These are phyloP conservation scores for Hetaerina titia DNA, from an alignment of 2,888 invertebrate species.

Conservation along the genomic window DNA sequence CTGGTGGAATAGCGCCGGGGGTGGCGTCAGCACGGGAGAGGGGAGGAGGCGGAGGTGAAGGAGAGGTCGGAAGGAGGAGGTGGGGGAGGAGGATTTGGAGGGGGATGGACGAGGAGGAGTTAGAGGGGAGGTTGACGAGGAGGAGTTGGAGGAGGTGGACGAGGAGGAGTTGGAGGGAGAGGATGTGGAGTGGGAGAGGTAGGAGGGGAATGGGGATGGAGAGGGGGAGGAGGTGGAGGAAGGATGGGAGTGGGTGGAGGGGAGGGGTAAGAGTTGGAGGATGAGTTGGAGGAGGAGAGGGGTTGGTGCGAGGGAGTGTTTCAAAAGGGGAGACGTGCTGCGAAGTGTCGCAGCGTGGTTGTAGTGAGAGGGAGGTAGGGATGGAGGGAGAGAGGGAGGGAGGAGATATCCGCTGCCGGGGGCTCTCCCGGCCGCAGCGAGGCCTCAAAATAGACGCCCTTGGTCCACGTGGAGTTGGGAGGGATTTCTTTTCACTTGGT, in stretches of 20 bases:
- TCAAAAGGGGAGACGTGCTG: slow-evolving; percentile 7
- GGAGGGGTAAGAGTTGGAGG: background rate
- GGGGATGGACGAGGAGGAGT: background rate
- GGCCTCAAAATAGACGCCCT: slow-evolving; percentile 57
- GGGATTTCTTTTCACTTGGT: slow-evolving; percentile 61
- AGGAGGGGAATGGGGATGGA: background rate
- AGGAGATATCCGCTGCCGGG: background rate
- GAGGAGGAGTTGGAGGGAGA: background rate
- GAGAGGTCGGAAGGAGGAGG: too few relatives aligned
- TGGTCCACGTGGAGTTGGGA: slow-evolving; percentile 50
- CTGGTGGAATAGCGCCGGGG: too few relatives aligned
- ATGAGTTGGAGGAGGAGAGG: background rate
- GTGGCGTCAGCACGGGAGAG: too few relatives aligned
- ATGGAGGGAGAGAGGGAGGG: background rate
- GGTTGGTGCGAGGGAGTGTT: background rate
- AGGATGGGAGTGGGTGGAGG: slow-evolving; percentile 6
- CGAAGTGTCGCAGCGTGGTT: background rate
- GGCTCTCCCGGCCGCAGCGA: slow-evolving; percentile 55
- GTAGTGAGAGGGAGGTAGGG: background rate
- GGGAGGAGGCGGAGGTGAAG: too few relatives aligned
- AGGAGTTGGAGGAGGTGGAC: background rate
- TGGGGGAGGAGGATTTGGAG: too few relatives aligned
- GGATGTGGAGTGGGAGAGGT: background rate
- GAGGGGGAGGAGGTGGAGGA: background rate
- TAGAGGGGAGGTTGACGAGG: background rate